These are phyloP conservation scores for Anthophora plumipes DNA, from an alignment of 2,888 invertebrate species.

Conservation along the genomic window DNA sequence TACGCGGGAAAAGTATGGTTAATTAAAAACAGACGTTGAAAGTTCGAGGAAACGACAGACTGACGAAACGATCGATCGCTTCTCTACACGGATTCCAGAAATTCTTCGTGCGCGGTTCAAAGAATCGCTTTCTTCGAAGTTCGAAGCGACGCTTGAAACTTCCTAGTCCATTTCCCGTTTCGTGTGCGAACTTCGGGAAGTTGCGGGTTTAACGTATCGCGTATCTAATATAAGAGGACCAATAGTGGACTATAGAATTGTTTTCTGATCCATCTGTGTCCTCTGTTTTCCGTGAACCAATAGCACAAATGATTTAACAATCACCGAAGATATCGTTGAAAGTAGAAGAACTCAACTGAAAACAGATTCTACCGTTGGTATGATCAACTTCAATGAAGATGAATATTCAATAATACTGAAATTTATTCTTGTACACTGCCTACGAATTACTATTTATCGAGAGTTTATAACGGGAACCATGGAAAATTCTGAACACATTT, in stretches of 20 bases:
- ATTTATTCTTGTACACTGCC: too few relatives aligned
- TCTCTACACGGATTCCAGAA: constrained; percentile 34
- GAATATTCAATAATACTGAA: too few relatives aligned
- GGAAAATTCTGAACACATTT: too few relatives aligned
- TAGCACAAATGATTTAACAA: too few relatives aligned
- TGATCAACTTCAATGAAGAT: too few relatives aligned
- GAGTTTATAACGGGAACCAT: too few relatives aligned
- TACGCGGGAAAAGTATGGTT: not conserved
- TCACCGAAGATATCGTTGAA: too few relatives aligned
- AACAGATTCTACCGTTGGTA: too few relatives aligned
- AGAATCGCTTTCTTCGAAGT: constrained; percentile 39
- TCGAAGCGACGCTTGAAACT: constrained; percentile 44
- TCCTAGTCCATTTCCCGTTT: constrained; percentile 30
- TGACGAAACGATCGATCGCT: constrained; percentile 38
- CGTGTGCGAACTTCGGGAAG: constrained; percentile 2
- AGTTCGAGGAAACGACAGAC: constrained; percentile 1
- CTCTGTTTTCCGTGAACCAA: not conserved
- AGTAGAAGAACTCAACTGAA: too few relatives aligned
- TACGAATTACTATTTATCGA: too few relatives aligned
- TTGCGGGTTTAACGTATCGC: constrained; percentile 13
- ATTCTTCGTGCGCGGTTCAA: constrained; percentile 44
- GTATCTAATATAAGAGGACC: constrained; percentile 16
- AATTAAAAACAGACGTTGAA: constrained; percentile 28
- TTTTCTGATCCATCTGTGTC: not conserved
- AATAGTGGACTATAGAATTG: constrained; percentile 1